Evolutionary conservation across 2,888 invertebrate genomes (phyloP), one percentile per base, ranked within the genome.

Genomic region (Pyrrhia umbra): DNA sequence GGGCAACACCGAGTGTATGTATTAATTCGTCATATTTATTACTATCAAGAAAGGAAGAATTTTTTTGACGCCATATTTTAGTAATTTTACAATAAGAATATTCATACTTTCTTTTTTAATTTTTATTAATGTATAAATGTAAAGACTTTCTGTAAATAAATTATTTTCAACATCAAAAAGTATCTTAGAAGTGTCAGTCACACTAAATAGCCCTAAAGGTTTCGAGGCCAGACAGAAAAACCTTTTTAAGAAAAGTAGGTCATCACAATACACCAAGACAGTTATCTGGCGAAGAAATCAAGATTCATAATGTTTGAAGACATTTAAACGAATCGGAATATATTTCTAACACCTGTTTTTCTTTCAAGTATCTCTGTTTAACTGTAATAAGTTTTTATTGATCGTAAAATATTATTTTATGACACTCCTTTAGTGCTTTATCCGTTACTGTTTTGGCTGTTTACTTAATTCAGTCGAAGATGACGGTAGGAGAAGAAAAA

Each of bases 381-480:
- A 79, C 66, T 77, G 65, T 75, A 77, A 79, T 79, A 79, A 79
- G 71, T 79, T 79, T 79, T 79, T 79, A 79, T 79, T 69, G 72
- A 25, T 45, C 75, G 58, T 79, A 79, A 79, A 79, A 79, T 79
- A 77, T 54, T 77, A 79, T 79, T 75, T 79, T 77, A 79, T 72
- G 72, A 51, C 66, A 56, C 64, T 77, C 52, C 57, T 70, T 74
- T 63, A 77, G 72, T 61, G 77, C 68, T 79, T 79, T 74, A 79
- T 79, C 50, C 67, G 59, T 67, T 79, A 76, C 43, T 74, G 75
- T 77, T 75, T 61, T 42, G 64, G 56, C 56, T 72, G 68, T 77
- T 79, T 79, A 57, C 76, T 73, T 76, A 76, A 76, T 79, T 79
- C 68, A 20, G 37, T 65, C 49, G 40, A 25, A 6, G 42, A 57